Conservation (phyloP, 2,888 invertebrate species). For the Caenorhabditis zanzibari region DNA sequence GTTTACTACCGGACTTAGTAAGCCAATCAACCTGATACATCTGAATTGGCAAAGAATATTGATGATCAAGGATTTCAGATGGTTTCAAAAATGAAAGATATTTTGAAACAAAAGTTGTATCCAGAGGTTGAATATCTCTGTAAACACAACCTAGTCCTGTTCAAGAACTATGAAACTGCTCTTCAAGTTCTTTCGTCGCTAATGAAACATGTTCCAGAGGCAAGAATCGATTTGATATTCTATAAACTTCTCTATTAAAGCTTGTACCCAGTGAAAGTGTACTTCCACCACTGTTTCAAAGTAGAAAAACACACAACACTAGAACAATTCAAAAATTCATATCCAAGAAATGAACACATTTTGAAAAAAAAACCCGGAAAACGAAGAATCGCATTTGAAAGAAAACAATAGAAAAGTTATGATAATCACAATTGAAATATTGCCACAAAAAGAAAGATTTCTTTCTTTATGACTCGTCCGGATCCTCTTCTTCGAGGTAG, state of each 20-base stretch:
- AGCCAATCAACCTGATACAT: conserved; percentile 53
- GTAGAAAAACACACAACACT: too few species aligned
- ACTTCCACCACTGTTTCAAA: too few species aligned
- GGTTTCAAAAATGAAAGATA: conserved; percentile 46
- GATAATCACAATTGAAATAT: conserved; percentile 23
- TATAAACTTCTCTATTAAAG: too few species aligned
- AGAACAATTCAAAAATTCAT: too few species aligned
- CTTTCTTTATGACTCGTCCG: conserved; percentile 45
- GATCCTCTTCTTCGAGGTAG: conserved; percentile 78
- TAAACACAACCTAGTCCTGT: conserved; percentile 90
- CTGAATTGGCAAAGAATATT: conserved; percentile 41
- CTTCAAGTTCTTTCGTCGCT: conserved; percentile 92
- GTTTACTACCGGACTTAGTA: too few species aligned
- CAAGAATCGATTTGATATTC: conserved; percentile 95
- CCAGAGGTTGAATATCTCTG: conserved; percentile 93
- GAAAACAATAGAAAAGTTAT: neutral
- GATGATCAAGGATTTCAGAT: conserved; percentile 19
- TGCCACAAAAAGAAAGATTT: conserved; percentile 35
- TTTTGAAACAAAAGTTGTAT: conserved; percentile 82
- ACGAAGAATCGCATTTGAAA: too few species aligned
- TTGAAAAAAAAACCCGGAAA: too few species aligned
- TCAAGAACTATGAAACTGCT: conserved; percentile 81
- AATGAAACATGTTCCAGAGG: conserved; percentile 96
- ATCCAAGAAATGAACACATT: too few species aligned
- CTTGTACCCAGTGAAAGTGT: too few species aligned